Evolutionary conservation across 1,140 invertebrate genomes (phyloP).

Genomic region (Catajapyx aquilonaris): DNA sequence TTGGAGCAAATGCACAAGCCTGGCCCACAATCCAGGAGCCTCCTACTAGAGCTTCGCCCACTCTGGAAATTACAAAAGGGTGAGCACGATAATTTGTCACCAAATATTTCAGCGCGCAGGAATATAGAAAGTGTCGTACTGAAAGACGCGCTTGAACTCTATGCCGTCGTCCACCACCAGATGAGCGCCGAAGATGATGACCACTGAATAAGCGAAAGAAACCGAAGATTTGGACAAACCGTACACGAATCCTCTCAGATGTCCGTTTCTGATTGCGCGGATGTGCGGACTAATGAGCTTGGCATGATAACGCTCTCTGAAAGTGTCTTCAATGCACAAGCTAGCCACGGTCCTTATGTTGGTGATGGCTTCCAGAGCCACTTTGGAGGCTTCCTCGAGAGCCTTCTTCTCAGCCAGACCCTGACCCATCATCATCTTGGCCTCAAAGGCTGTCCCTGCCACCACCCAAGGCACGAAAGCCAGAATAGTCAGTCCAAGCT

Average conservation of each 20-base stretch:
- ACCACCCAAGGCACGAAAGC: slow-evolving; percentile 33
- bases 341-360: slow-evolving; percentile 31
- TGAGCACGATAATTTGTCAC: too few species aligned
- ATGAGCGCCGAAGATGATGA: slow-evolving; percentile 30
- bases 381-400: slow-evolving; percentile 14
- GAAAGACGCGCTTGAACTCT: slow-evolving; percentile 23
- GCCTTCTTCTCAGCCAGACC: slow-evolving; percentile 16
- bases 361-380: slow-evolving; percentile 27
- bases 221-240: slow-evolving; percentile 25
- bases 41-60: too few species aligned
- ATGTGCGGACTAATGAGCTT: slow-evolving; percentile 13
- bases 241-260: slow-evolving; percentile 24
- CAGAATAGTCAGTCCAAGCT: slow-evolving; percentile 41
- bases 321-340: slow-evolving; percentile 23
- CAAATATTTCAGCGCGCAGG: too few species aligned
- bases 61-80: too few species aligned
- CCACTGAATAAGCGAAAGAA: slow-evolving; percentile 27
- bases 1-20: slow-evolving; percentile 58
- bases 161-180: slow-evolving; percentile 22
- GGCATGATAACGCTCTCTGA: slow-evolving; percentile 18
- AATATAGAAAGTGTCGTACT: slow-evolving; percentile 21
- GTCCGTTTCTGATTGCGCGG: slow-evolving; percentile 12
- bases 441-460: slow-evolving; percentile 22
- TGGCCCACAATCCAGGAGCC: slow-evolving; percentile 74
- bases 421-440: slow-evolving; percentile 21